These are phyloP conservation scores for Lytechinus variegatus DNA, from an alignment of 35 echinoderm and acorn worm genomes.

Conservation along the genomic window DNA sequence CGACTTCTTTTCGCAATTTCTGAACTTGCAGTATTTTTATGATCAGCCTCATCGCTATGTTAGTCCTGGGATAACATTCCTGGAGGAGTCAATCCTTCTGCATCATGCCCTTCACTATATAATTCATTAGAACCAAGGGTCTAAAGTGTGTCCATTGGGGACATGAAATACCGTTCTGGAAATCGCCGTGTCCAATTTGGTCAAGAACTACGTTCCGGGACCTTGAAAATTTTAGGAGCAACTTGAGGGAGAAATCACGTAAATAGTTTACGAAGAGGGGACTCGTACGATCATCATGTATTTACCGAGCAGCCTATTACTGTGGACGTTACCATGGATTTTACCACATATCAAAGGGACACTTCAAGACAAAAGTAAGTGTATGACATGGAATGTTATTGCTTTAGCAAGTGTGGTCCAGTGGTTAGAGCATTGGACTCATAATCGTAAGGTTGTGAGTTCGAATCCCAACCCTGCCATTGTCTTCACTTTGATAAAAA, in stretches of 20 bases:
- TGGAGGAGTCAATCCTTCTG: background rate
- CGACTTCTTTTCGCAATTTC: background rate
- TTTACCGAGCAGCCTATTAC: background rate
- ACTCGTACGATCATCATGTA: background rate
- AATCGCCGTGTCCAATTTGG: background rate
- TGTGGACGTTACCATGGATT: conserved; percentile 33
- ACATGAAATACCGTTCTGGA: background rate
- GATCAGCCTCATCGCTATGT: background rate
- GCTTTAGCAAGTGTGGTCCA: too few relatives aligned
- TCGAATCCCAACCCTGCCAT: too few relatives aligned
- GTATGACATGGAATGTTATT: too few relatives aligned
- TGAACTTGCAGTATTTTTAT: background rate
- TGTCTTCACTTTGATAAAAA: too few relatives aligned
- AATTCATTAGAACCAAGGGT: background rate
- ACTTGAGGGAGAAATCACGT: background rate
- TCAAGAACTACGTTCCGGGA: background rate
- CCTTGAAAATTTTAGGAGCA: background rate
- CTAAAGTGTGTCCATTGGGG: background rate
- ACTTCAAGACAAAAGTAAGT: conserved; percentile 23
- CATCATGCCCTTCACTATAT: background rate
- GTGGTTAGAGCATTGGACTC: too few relatives aligned
- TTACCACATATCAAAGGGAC: background rate
- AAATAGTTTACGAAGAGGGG: background rate
- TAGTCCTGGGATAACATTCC: background rate
- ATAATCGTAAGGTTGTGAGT: too few relatives aligned